Evolutionary conservation across 2,113 vertebrate species (phyloP).

Genomic region (Lates calcarifer): DNA sequence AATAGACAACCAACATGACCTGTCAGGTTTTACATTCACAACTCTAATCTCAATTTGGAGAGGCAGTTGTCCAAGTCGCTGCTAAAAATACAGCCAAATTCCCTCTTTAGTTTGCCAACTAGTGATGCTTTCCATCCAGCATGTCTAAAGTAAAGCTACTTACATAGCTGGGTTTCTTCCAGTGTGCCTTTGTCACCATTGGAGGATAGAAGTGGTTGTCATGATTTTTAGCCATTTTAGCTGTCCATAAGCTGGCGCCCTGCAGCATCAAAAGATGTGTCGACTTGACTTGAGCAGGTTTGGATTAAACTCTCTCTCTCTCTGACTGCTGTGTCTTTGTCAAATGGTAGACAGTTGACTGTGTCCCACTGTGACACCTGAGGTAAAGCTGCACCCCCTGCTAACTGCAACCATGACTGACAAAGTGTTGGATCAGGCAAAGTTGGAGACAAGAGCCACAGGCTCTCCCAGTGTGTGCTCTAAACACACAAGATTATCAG

Average conservation of each 20-base stretch:
- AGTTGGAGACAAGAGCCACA: conserved; percentile 34
- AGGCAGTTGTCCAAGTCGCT: background rate
- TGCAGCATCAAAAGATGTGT: conserved; percentile 36
- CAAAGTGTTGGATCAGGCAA: conserved; percentile 27
- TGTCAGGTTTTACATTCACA: background rate
- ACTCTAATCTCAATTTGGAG: conserved; percentile 5
- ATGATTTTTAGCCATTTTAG: conserved; percentile 64
- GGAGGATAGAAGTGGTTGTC: conserved; percentile 31
- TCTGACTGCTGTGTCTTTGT: conserved; percentile 34
- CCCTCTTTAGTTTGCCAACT: background rate
- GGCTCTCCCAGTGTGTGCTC: conserved; percentile 20
- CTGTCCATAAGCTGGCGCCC: conserved; percentile 17
- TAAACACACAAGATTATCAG: conserved; percentile 41
- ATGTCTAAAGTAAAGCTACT: conserved; percentile 64
- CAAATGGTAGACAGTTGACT: conserved; percentile 10
- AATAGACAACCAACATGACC: background rate
- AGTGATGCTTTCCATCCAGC: conserved; percentile 3
- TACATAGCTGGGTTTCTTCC: conserved; percentile 69
- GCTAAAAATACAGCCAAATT: background rate
- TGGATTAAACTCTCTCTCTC: conserved; percentile 30
- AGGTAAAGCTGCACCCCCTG: conserved; percentile 32
- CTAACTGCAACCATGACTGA: conserved; percentile 30
- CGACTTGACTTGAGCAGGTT: conserved; percentile 32
- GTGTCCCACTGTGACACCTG: conserved; percentile 30
- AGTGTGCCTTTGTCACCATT: conserved; percentile 56